Evolutionary conservation across 2,113 vertebrate genomes (phyloP), one percentile per base, ranked within the genome.

Genomic region (Tragelaphus imberbis): DNA sequence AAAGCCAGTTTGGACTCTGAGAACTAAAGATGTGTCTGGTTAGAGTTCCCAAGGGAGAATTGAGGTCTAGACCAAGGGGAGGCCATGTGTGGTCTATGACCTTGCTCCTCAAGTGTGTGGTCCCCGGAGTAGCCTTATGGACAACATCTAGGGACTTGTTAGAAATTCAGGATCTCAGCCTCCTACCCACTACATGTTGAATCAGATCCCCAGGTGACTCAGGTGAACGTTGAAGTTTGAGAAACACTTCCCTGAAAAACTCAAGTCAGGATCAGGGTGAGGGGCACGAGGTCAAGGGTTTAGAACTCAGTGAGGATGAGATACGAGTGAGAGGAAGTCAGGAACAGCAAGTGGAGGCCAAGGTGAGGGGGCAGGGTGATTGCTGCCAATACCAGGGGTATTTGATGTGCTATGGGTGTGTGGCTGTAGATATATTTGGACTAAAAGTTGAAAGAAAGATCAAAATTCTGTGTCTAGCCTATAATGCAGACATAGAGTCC

Each of bases 111-210:
- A 33, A 79, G 40, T 15, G 7, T n/a, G 33, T n/a, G 36, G 23
- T 77, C n/a, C 8, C 16, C 0, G 0, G 40, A 40, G 8, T 1
- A 28, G 53, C 23, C 65, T 0, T 15, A 0, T 0, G 25, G 28
- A 16, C 7, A 21, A 49, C 8, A 4, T 23, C 10, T 23, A 13
- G 9, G 44, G 8, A 8, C 19, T 59, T 53, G 21, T 61, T 33
- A 87, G 58, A 56, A n/a, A 28, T 36, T 51, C 36, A 68, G 77
- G 30, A 40, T 33, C 87, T 93, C 55, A 56, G 28, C 5, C 55
- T 36, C 7, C 23, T 17, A 58, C 6, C 5, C 1, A 8, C 59
- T 21, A 51, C 7, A 44, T 58, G 21, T 40, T 7, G 77, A 59
- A 63, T 94, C 51, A 79, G 92, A 59, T 47, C 15, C 4, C 30